Conservation (phyloP, 1,140 invertebrate genomes). For the Potamilus streckersoni region DNA sequence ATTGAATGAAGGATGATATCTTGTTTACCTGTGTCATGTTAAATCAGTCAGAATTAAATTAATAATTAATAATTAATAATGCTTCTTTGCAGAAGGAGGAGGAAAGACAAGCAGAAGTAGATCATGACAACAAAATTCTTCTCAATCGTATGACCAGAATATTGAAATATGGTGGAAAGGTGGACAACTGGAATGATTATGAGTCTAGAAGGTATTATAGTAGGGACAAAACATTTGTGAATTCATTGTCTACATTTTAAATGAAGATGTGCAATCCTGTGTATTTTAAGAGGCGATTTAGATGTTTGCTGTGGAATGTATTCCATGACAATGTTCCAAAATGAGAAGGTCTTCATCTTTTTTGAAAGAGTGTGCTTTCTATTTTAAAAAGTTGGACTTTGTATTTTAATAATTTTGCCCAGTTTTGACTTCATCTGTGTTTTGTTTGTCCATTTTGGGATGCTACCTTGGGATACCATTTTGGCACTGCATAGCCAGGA, state of each 20-base stretch:
- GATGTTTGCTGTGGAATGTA: too few relatives aligned
- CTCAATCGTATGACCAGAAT: slow-evolving; percentile 57
- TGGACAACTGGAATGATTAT: slow-evolving; percentile 58
- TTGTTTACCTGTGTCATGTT: not conserved
- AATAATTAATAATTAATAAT: not conserved
- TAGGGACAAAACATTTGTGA: not conserved
- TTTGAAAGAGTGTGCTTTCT: too few relatives aligned
- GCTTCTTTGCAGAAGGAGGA: slow-evolving; percentile 52
- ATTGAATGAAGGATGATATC: not conserved
- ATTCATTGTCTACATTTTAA: not conserved
- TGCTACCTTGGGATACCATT: too few relatives aligned
- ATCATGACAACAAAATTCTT: slow-evolving; percentile 57
- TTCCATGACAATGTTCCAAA: too few relatives aligned
- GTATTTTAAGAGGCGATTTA: not conserved
- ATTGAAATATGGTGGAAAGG: slow-evolving; percentile 41
- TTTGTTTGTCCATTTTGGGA: too few relatives aligned
- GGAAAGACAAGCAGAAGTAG: slow-evolving; percentile 51
- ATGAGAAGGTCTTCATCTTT: too few relatives aligned
- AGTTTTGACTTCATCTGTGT: too few relatives aligned
- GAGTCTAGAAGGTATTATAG: slow-evolving; percentile 44
- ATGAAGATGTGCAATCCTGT: not conserved
- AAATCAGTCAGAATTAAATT: not conserved
- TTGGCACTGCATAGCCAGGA: too few relatives aligned
- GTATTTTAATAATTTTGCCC: too few relatives aligned
- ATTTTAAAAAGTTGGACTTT: too few relatives aligned